Evolutionary conservation across 1,140 invertebrate genomes (phyloP).

Genomic region (Medauroidea extradentata): DNA sequence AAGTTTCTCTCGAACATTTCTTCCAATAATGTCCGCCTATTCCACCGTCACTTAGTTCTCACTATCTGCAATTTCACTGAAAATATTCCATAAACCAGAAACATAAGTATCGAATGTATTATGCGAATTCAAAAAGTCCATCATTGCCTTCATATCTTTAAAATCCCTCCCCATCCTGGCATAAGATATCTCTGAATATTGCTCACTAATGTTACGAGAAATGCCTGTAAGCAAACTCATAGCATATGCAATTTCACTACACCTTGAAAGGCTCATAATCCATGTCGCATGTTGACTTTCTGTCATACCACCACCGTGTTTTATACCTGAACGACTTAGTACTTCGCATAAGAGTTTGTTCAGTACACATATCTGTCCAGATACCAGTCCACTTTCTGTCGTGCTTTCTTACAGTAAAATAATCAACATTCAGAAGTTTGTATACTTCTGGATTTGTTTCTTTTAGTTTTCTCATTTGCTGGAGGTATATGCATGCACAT

Average conservation of each 20-base stretch:
- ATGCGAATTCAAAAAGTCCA: background rate
- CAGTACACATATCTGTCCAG: slow-evolving; percentile 6
- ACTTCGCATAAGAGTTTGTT: slow-evolving; percentile 7
- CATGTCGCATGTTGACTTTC: slow-evolving; percentile 4
- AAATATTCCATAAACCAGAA: background rate
- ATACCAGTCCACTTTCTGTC: slow-evolving; percentile 4
- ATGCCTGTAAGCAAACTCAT: slow-evolving; percentile 1
- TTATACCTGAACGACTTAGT: slow-evolving; percentile 6
- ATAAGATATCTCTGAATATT: slow-evolving; percentile 4
- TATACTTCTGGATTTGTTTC: too few species aligned
- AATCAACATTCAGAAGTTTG: too few species aligned
- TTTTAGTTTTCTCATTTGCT: slow-evolving; percentile 34
- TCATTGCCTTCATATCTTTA: background rate
- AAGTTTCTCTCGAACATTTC: too few species aligned
- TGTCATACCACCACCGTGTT: slow-evolving; percentile 7
- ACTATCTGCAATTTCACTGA: slow-evolving; percentile 3
- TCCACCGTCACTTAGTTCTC: slow-evolving; percentile 4
- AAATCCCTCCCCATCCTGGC: slow-evolving; percentile 1
- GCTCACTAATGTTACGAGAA: background rate
- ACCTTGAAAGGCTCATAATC: slow-evolving; percentile 4
- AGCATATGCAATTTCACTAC: slow-evolving; percentile 3
- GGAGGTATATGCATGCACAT: slow-evolving; percentile 42
- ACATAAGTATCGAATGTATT: slow-evolving; percentile 1
- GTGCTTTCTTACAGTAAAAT: slow-evolving; percentile 4
- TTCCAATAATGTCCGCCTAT: too few species aligned